A percentile compares a stretch with the other conserved stretches of the same genome.
phyloP scores from a whole-genome alignment of 2,113 vertebrate genomes.

The Poecilia latipinna region DNA sequence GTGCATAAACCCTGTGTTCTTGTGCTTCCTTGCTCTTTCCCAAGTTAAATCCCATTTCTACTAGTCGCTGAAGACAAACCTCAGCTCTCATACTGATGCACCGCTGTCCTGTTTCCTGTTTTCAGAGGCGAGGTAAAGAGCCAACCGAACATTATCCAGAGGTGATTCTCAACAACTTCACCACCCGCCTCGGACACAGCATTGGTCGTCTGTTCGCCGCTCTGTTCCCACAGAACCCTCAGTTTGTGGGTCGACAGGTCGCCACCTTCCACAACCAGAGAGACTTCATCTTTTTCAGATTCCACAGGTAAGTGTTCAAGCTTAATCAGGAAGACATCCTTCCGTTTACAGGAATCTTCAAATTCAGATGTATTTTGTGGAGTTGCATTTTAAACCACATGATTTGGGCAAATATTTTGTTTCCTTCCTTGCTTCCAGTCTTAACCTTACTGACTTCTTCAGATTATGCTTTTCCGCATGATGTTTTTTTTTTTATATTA shows the following conservation, averaged over 20 bases:
- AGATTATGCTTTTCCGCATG: too few species aligned
- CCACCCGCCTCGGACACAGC: slow-evolving; percentile 91
- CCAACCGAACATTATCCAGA: slow-evolving; percentile 92
- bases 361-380: too few species aligned
- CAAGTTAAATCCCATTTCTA: background rate
- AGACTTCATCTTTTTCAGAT: slow-evolving; percentile 97
- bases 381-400: too few species aligned
- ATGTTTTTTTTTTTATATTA: too few species aligned
- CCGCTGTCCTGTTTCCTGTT: background rate
- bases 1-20: too few species aligned
- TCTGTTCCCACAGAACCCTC: slow-evolving; percentile 93
- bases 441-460: too few species aligned
- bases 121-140: slow-evolving; percentile 89
- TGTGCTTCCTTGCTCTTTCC: background rate
- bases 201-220: slow-evolving; percentile 93
- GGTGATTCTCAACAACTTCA: slow-evolving; percentile 96
- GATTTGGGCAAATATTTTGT: too few species aligned
- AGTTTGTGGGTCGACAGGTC: slow-evolving; percentile 94
- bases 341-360: background rate
- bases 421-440: too few species aligned
- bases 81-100: background rate
- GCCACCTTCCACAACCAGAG: slow-evolving; percentile 98
- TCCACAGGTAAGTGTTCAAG: slow-evolving; percentile 87
- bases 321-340: background rate
- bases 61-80: background rate